Evolutionary conservation across 1,140 invertebrate species (phyloP), one percentile per base, ranked within the genome.

Genomic region (Bombus fervidus): DNA sequence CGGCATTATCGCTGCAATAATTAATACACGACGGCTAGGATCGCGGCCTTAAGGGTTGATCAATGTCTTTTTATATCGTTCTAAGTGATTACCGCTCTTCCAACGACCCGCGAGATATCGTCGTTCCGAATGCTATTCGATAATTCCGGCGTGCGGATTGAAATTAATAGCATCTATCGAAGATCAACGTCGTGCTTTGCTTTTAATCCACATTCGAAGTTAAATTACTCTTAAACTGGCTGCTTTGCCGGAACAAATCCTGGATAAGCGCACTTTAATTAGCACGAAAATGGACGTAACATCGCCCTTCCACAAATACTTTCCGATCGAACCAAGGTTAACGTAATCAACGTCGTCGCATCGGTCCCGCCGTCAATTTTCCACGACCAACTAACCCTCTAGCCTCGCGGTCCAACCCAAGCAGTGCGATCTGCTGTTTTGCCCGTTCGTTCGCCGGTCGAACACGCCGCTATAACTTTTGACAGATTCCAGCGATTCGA

Each of bases 1-100:
- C 47, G 6, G 37, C 37, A 18, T 37, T 37, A 82, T 62, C 69
- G 53, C 28, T 9, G 22, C 12, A n/a, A 31, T 82, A 82, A 82
- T 82, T 75, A 66, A 78, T 75, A 47, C 39, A 18, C 28, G 31
- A 18, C 43, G 22, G 71, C 43, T 41, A 2, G 71, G 12, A 18
- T 25, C 9, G 13, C 41, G 72, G 79, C 57, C 43, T 77, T 62
- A 85, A 72, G 43, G 41, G 53, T n/a, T 72, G 37, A 74, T 68
- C 53, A 39, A 80, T 73, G 79, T 89, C 87, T 83, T 89, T 89
- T 89, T 89, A 89, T 83, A 89, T 57, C 84, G 28, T 13, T 83
- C 25, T 69, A 76, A 78, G 73, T 74, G 57, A 87, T 85, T 59
- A 62, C 62, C 79, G 79, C 34, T 75, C 25, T 18, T 53, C 22